A percentile compares a stretch with the other conserved stretches of the same genome.
phyloP scores from a whole-genome alignment of 2,797 vertebrate species.

The Ctenochaetus hawaiiensis region DNA sequence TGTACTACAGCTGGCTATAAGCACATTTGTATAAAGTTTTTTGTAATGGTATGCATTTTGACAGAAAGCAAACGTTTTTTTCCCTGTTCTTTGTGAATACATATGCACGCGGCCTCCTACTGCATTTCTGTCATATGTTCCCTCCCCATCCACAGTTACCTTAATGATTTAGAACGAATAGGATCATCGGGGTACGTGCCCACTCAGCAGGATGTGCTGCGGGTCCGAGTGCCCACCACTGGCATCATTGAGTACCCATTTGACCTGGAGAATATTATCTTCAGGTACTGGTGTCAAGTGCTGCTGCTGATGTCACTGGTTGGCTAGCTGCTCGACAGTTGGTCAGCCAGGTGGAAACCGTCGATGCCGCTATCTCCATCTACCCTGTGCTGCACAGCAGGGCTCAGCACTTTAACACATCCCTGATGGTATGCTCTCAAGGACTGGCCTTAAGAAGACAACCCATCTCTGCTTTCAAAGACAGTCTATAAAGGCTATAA shows the following conservation, averaged over 20 bases:
- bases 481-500: background rate
- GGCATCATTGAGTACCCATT: conserved; percentile 88
- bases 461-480: conserved; percentile 12
- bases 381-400: conserved; percentile 62
- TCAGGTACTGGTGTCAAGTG: conserved; percentile 82
- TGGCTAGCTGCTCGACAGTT: conserved; percentile 55
- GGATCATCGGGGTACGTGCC: conserved; percentile 75
- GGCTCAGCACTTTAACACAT: conserved; percentile 60
- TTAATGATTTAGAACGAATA: conserved; percentile 83
- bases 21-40: background rate
- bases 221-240: conserved; percentile 86
- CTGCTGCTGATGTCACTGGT: conserved; percentile 47
- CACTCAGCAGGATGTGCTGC: conserved; percentile 85
- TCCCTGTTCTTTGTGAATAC: background rate
- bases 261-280: conserved; percentile 86
- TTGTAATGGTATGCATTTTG: conserved; percentile 2
- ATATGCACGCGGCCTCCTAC: conserved; percentile 19
- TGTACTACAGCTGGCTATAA: background rate
- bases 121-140: conserved; percentile 67
- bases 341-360: conserved; percentile 66
- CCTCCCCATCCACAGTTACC: conserved; percentile 82
- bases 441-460: conserved; percentile 36
- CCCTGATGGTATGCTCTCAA: conserved; percentile 73
- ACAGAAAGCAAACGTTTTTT: background rate
- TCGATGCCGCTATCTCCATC: conserved; percentile 59